Base-by-base conservation (phyloP, 2,888 invertebrate species). In the Drosophila barbarae region DNA sequence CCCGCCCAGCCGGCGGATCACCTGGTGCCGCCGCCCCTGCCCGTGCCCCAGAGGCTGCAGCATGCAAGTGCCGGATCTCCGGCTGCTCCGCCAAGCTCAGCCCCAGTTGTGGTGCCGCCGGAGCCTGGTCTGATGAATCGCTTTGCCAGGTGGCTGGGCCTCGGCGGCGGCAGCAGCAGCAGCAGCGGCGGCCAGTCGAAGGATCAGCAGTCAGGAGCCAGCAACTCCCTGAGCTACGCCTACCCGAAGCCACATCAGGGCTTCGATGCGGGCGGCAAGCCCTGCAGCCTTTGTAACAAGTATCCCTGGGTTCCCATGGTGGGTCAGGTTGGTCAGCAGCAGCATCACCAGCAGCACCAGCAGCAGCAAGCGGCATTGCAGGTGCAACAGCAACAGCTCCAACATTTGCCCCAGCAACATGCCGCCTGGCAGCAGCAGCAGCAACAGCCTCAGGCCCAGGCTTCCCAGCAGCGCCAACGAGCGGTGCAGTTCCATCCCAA, bases 281-380 rank as follows among this genome's bases (percentile, higher is more conserved):
- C 92, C 70, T 96, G 96, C 84, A 93, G 94, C 84, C 92, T 94
- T 56, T 96, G 96, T 85, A 95, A 95, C 87, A 91, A 92, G 87
- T 92, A 93, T 81, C 95, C 96, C 64, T 96, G 96, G 96, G 92
- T 95, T 77, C 96, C 96, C 36, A 92, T 95, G 88, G 77, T 89
- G 44, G 79, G 86, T 10, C 85, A 80, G 18, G 9, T 18, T 18
- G 18, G 10, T 18, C 71, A 66, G 1, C 73, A 66, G 1, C 73
- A 69, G 15, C 73, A 71, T 13, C 67, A 61, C 7, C 59, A 53
- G 12, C 69, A 71, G 23, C 61, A 72, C 2, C 76, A 78, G 58
- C 75, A 78, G 58, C 75, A 74, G 5, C 74, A 73, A 12, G 34
- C 76, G 57, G 34, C 74, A 56, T 63, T 57, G 51, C 26, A 68